Base-by-base conservation (phyloP, 2,888 invertebrate genomes). In the Lysandra bellargus region DNA sequence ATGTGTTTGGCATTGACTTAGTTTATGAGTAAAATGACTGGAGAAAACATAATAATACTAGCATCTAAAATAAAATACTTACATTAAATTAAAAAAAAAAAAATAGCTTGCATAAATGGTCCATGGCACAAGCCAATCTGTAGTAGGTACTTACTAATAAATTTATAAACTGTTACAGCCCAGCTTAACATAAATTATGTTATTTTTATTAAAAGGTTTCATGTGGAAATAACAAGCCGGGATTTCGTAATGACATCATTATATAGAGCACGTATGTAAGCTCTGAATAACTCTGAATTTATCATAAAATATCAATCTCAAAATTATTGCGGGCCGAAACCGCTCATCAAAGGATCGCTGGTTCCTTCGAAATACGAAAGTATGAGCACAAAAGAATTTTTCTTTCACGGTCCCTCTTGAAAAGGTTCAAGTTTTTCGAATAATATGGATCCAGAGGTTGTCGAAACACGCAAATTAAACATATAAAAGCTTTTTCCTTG, bases 341-440 rank as follows among this genome's bases (percentile, higher is more conserved):
- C 79, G 77, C 81, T 82, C 84, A 83, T 83, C 81, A 84, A 83
- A 83, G 81, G 80, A 81, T 78, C 80, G 80, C 79, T 82, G 79
- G 82, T 80, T 78, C 80, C 80, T 78, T 79, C 80, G 80, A 83
- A 83, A 81, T 82, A 82, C 82, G 82, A 82, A 82, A 81, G 83
- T 82, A 82, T 82, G 80, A 80, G 82, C 80, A 84, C 84, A 85
- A 85, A 83, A 82, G 83, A 82, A 82, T 81, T 82, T 82, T 83
- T 80, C 83, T 80, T 82, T 81, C 80, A 80, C 83, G 78, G 81
- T 80, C 57, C 83, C 82, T 80, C 82, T 83, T 81, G 81, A 81
- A 84, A 84, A 85, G 84, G 84, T 83, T 84, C 81, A 82, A 83
- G 82, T 83, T 82, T 57, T 83, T 81, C 78, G 81, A 81, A 80